phyloP scores from a whole-genome alignment of 2,888 invertebrate species.

The Xanthorhoe designata region DNA sequence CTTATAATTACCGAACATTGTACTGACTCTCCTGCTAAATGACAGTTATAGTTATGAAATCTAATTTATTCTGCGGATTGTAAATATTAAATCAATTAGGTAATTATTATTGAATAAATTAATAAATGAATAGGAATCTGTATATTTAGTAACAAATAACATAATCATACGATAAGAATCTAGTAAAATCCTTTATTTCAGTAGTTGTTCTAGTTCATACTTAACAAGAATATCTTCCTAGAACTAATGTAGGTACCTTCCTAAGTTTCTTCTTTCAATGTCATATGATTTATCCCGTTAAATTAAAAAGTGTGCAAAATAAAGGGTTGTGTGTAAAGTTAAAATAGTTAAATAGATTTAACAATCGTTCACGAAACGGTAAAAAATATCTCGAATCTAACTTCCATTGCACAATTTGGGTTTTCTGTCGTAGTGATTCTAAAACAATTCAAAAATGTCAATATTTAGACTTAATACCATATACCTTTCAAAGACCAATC shows the following conservation, averaged over 20 bases:
- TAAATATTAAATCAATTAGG: conserved; percentile 81
- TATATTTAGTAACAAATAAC: conserved; percentile 74
- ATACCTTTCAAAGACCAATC: conserved; percentile 84
- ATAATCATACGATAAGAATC: conserved; percentile 82
- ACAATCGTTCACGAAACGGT: conserved; percentile 71
- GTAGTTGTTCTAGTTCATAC: conserved; percentile 78
- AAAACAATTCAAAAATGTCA: conserved; percentile 66
- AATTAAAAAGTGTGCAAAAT: conserved; percentile 83
- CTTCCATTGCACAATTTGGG: conserved; percentile 55
- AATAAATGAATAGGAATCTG: conserved; percentile 77
- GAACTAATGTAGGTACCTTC: conserved; percentile 48
- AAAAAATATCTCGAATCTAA: conserved; percentile 60
- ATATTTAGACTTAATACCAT: conserved; percentile 71
- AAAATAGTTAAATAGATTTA: conserved; percentile 82
- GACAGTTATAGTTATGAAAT: conserved; percentile 72
- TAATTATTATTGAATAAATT: conserved; percentile 71
- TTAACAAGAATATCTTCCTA: conserved; percentile 60
- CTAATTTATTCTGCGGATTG: conserved; percentile 69
- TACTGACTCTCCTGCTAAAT: conserved; percentile 56
- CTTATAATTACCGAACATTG: not conserved
- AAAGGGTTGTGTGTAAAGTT: conserved; percentile 86
- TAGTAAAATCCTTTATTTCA: conserved; percentile 79
- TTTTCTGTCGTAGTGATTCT: conserved; percentile 51
- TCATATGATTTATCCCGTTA: conserved; percentile 68
- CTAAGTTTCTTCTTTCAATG: conserved; percentile 60